These are phyloP conservation scores for Acanthococcus lagerstroemiae DNA, from an alignment of 2,888 invertebrate genomes.

Conservation along the genomic window DNA sequence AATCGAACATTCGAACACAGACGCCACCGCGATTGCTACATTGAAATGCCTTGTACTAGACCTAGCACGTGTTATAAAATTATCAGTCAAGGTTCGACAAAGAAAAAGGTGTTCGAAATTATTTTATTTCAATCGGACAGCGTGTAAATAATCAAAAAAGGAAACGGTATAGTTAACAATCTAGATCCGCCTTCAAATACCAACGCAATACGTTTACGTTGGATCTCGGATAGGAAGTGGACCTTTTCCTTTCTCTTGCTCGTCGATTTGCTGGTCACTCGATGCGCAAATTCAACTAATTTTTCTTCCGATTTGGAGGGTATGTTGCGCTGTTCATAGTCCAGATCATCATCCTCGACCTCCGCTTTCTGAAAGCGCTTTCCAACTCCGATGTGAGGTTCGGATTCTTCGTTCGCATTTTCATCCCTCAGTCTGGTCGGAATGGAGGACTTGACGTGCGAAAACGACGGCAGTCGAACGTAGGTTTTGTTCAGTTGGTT, in stretches of 20 bases:
- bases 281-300: no score
- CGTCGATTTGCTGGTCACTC: neutral
- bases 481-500: neutral
- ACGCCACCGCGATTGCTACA: no score
- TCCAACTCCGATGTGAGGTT: neutral
- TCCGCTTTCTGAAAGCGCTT: neutral
- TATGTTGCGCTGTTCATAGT: no score
- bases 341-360: no score
- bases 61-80: no score
- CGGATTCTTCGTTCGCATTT: neutral
- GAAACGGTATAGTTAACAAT: slow-evolving; percentile 16
- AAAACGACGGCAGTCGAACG: slow-evolving; percentile 11
- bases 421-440: neutral
- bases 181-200: slow-evolving; percentile 5
- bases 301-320: neutral
- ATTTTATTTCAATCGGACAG: no score
- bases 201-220: slow-evolving; percentile 11
- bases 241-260: neutral
- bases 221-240: slow-evolving; percentile 1
- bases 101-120: no score
- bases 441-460: slow-evolving; percentile 3
- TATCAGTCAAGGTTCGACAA: no score
- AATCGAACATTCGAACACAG: no score
- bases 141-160: neutral
- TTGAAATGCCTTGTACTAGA: no score